Conservation (phyloP, 2,888 invertebrate species). For the Scaptomyza polygonia region DNA sequence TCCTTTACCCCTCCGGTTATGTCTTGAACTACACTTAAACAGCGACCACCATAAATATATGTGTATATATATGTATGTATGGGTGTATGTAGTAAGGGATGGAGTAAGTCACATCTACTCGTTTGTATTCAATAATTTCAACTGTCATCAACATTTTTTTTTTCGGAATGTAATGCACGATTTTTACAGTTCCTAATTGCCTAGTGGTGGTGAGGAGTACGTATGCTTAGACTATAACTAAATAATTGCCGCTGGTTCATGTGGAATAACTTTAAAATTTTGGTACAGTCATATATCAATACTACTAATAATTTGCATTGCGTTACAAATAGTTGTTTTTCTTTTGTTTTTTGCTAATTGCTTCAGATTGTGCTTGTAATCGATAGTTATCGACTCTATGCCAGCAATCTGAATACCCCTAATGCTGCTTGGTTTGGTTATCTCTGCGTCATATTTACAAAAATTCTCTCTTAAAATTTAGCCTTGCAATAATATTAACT, state of each 20-base stretch:
- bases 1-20: slow-evolving; percentile 14
- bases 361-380: slow-evolving; percentile 12
- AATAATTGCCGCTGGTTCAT: slow-evolving; percentile 58
- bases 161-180: slow-evolving; percentile 13
- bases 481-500: slow-evolving; percentile 20
- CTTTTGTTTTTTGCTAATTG: slow-evolving; percentile 17
- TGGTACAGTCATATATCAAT: slow-evolving; percentile 67
- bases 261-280: slow-evolving; percentile 64
- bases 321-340: slow-evolving; percentile 16
- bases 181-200: slow-evolving; percentile 68
- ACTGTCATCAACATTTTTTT: slow-evolving; percentile 11
- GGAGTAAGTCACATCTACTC: slow-evolving; percentile 7
- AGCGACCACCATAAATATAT: slow-evolving; percentile 35
- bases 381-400: slow-evolving; percentile 15
- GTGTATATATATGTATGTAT: slow-evolving; percentile 22
- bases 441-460: slow-evolving; percentile 62
- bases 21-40: slow-evolving; percentile 55
- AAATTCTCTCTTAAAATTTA: slow-evolving; percentile 17
- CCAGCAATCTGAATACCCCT: slow-evolving; percentile 39
- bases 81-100: slow-evolving; percentile 12
- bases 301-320: slow-evolving; percentile 21
- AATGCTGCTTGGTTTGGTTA: slow-evolving; percentile 66
- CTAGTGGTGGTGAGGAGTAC: slow-evolving; percentile 41
- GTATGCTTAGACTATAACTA: slow-evolving; percentile 68
- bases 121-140: slow-evolving; percentile 10